A percentile compares a stretch with the other conserved stretches of the same genome.
Evolutionary conservation across 2,797 vertebrate genomes (phyloP).

Genomic region (Lemur catta): DNA sequence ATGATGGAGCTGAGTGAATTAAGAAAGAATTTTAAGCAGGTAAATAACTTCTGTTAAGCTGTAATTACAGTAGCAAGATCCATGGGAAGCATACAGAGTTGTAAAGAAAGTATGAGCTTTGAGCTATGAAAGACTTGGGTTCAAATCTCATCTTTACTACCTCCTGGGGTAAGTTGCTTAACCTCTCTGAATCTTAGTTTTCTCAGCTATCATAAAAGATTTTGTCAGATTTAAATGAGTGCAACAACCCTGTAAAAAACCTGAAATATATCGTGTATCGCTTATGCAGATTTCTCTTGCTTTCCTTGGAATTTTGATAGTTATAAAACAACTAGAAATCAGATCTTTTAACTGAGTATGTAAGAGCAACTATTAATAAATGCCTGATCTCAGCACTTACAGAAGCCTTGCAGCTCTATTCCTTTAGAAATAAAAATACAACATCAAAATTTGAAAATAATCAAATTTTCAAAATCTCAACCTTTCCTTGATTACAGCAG

Average conservation of each 20-base stretch:
- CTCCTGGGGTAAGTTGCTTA: background rate
- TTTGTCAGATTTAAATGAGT: background rate
- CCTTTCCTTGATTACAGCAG: background rate
- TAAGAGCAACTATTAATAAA: background rate
- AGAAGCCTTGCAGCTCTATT: background rate
- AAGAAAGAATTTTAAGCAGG: background rate
- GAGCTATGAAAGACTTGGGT: background rate
- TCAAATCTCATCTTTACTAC: background rate
- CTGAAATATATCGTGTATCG: background rate
- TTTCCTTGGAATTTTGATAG: background rate
- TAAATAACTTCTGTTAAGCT: background rate
- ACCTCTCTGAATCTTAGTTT: background rate
- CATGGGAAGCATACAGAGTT: background rate
- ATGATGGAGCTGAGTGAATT: background rate
- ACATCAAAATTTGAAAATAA: constrained; percentile 21
- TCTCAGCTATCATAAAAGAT: background rate
- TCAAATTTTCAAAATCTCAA: background rate
- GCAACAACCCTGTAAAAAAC: background rate
- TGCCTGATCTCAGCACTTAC: background rate
- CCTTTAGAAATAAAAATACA: background rate
- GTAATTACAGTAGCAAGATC: background rate
- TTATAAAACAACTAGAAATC: background rate
- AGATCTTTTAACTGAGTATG: background rate
- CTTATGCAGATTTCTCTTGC: background rate
- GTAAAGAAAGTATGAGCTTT: background rate